These are phyloP conservation scores for Peromyscus attwateri DNA, from an alignment of 2,797 vertebrate species.

Conservation along the genomic window DNA sequence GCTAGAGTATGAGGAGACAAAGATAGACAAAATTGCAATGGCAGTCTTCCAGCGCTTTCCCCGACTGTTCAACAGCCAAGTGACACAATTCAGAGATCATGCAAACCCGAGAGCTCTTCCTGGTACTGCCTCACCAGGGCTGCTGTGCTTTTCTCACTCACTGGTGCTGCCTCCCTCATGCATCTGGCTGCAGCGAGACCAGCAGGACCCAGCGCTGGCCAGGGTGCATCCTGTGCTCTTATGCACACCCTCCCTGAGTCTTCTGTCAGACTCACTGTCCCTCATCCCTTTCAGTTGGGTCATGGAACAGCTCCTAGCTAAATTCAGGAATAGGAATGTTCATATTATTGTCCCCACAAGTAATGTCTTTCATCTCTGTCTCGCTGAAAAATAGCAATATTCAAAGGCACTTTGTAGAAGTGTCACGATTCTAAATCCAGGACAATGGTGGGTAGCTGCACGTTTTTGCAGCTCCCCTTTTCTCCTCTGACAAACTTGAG, in stretches of 20 bases:
- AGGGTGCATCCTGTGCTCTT: constrained; percentile 19
- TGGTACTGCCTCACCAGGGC: neutral
- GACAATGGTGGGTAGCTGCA: neutral
- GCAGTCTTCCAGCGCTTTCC: neutral
- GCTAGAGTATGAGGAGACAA: constrained; percentile 1
- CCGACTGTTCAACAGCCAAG: constrained; percentile 7
- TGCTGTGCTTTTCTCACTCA: neutral
- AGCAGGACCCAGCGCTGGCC: neutral
- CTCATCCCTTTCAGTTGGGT: constrained; percentile 26
- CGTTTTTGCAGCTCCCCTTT: neutral
- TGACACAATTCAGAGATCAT: neutral
- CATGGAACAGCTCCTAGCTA: neutral
- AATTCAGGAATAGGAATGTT: neutral
- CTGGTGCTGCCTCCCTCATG: neutral
- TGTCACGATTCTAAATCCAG: constrained; percentile 28
- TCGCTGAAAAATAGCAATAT: neutral
- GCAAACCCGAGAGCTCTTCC: neutral
- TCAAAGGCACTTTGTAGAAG: constrained; percentile 13
- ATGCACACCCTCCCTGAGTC: neutral
- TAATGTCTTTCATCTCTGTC: constrained; percentile 20
- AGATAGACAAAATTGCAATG: neutral
- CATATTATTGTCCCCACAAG: neutral
- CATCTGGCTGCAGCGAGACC: neutral
- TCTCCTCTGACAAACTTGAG: neutral
- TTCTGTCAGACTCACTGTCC: constrained; percentile 58